Percentiles rank a stretch among this genome's conserved stretches.
Conservation (phyloP, 64 coral and sea anemone species). For the Montipora efflorescens region DNA sequence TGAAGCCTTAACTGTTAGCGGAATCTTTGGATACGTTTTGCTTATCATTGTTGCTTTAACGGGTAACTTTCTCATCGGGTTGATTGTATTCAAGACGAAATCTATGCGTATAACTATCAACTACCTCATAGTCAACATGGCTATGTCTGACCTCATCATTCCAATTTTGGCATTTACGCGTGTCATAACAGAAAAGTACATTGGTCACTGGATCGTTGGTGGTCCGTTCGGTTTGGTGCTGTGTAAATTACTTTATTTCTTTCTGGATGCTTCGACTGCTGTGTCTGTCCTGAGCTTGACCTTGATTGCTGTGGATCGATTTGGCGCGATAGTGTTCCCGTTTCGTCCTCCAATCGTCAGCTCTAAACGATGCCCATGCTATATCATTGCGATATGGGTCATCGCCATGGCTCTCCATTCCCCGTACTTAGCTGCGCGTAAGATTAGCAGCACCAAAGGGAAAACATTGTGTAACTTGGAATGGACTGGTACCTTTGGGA, state of each 20-base stretch:
- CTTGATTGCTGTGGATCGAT: conserved; percentile 51
- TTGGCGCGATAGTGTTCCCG: conserved; percentile 47
- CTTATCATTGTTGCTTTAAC: conserved; percentile 2
- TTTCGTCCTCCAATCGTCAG: conserved; percentile 9
- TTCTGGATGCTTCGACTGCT: conserved; percentile 23
- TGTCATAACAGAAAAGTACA: neutral
- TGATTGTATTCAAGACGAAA: conserved; percentile 25
- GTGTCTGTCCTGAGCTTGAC: conserved; percentile 22
- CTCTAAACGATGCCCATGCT: conserved; percentile 25
- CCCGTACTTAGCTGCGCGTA: conserved; percentile 5
- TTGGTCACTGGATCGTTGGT: conserved; percentile 32
- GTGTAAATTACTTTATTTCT: conserved; percentile 24
- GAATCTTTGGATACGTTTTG: neutral
- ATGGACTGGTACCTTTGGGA: conserved; percentile 26
- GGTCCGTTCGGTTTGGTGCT: neutral
- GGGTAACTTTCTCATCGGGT: conserved; percentile 18
- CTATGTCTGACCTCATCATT: conserved; percentile 33
- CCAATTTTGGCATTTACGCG: conserved; percentile 31
- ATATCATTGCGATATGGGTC: conserved; percentile 4
- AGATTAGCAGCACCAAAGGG: neutral
- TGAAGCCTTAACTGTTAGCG: neutral
- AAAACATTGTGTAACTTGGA: neutral
- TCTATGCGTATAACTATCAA: conserved; percentile 36
- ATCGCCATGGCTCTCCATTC: conserved; percentile 36
- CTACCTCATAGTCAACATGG: conserved; percentile 54